Conservation (phyloP, 2,797 vertebrate species). For the Meda fulgida region DNA sequence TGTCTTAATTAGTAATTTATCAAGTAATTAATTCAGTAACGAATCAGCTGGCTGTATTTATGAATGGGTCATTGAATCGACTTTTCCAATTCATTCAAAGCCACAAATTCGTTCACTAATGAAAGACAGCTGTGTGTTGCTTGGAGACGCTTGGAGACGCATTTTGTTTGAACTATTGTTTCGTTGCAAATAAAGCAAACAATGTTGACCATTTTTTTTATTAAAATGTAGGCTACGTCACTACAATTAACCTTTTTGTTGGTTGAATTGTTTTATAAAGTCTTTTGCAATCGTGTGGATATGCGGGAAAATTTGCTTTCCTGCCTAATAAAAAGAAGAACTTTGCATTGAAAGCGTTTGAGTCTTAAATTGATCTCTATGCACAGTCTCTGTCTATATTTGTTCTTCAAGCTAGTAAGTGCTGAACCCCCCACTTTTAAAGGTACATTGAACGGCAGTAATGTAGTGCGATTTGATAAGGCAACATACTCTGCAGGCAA, state of each 20-base stretch:
- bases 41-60: background rate
- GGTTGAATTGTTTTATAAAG: background rate
- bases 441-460: background rate
- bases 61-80: background rate
- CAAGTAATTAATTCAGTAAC: background rate
- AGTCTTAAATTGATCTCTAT: background rate
- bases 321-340: background rate
- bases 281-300: background rate
- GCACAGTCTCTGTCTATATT: background rate
- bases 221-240: background rate
- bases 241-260: background rate
- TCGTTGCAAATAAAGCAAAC: background rate
- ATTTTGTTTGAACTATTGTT: background rate
- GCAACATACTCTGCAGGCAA: background rate
- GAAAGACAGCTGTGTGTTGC: background rate
- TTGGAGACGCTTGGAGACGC: background rate
- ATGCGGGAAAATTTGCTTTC: background rate
- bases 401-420: background rate
- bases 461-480: background rate
- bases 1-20: background rate
- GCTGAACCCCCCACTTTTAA: background rate
- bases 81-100: background rate
- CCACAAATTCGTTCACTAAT: background rate
- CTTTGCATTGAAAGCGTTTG: background rate
- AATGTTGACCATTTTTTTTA: background rate